Base-by-base conservation (phyloP, 2,113 vertebrate species). In the Pteronura brasiliensis region DNA sequence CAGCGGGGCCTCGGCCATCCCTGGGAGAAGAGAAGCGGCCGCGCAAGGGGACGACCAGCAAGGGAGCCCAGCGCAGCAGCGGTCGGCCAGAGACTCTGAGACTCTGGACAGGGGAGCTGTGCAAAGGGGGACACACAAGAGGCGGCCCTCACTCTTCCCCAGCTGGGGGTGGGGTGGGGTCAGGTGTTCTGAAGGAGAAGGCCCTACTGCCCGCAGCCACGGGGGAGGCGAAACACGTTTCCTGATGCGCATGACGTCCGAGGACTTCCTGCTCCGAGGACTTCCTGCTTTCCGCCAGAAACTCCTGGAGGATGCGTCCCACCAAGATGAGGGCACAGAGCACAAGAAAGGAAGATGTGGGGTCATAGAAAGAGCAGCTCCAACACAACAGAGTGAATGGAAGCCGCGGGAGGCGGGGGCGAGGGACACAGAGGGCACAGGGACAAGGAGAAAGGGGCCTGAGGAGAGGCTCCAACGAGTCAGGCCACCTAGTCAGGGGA, bases 371-470 rank as follows among this genome's bases (percentile, higher is more conserved):
- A 44, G 44, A 3, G 15, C 27, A 39, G 27, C 44, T 74, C n/a
- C 27, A 0, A 36, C 10, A 25, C n/a, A 14, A 13, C 13, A 0
- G 29, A 39, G 25, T 1, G 27, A 61, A 71, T 44, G 31, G 12
- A 23, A 42, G 42, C n/a, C 39, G 36, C 20, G 29, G 31, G 52
- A 39, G 25, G 47, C 0, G 9, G 0, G 20, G 59, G 29, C 4
- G 7, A 31, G 1, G 29, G 55, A 47, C 49, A 47, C 27, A 34
- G 42, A 17, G 67, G 29, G 44, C 44, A 12, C 2, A 0, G 67
- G 49, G 63, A 36, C 3, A 3, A 8, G 55, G 36, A 29, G 14
- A 44, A 61, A 76, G 52, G 7, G 63, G 63, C 52, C 14, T 1
- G 18, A 34, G 6, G 9, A 12, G 63, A 27, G 20, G 8, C 18